These are phyloP conservation scores for Spilarctia lutea DNA, from an alignment of 2,888 invertebrate genomes.

Conservation along the genomic window DNA sequence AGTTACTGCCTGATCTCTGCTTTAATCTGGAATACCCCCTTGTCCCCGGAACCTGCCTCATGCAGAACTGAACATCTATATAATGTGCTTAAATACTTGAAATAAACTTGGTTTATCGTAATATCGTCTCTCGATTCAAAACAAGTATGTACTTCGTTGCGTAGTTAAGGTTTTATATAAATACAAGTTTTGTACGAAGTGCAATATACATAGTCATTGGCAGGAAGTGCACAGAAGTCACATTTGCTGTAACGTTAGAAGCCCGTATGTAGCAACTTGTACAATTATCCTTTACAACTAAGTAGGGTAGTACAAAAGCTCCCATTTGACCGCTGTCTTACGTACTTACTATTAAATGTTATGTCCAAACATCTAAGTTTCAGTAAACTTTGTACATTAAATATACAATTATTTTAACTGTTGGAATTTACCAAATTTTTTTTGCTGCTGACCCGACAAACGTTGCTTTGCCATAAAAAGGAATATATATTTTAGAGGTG, in stretches of 20 bases:
- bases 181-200: not conserved
- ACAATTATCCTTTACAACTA: not conserved
- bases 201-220: not conserved
- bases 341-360: not conserved
- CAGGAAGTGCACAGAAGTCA: not conserved
- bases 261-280: not conserved
- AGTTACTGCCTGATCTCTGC: too few species aligned
- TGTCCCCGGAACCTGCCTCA: too few species aligned
- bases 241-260: not conserved
- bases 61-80: too few species aligned
- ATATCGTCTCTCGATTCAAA: not conserved
- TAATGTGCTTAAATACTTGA: too few species aligned
- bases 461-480: too few species aligned
- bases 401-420: not conserved
- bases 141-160: not conserved
- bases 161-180: not conserved
- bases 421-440: too few species aligned
- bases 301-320: not conserved
- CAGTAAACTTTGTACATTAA: not conserved
- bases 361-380: not conserved
- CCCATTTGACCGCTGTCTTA: not conserved
- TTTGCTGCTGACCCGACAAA: too few species aligned
- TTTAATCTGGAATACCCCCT: too few species aligned
- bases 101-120: too few species aligned
- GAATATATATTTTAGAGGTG: too few species aligned